Base-by-base conservation (phyloP, 2,888 invertebrate species). In the Eurytoma californica region DNA sequence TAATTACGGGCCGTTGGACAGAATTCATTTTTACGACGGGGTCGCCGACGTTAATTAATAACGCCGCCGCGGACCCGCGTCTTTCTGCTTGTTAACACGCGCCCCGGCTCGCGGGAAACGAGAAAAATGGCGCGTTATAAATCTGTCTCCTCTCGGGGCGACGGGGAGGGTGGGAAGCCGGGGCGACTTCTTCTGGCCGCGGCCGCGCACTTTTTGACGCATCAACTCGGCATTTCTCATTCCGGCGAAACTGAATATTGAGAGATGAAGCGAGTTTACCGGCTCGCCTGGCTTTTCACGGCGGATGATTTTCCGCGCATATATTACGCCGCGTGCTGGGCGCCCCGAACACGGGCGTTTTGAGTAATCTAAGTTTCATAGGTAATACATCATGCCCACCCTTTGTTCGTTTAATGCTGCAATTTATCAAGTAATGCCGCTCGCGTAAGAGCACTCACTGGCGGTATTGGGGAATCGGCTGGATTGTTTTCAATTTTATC, bases 41-140 rank as follows among this genome's bases (percentile, higher is more conserved):
- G 30, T 14, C 57, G 70, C 9, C 77, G 58, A 78, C 74, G 65
- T 77, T 81, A 81, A 82, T 82, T 82, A 80, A 79, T 80, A 82
- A 80, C 68, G 61, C 57, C 49, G 20, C 49, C 53, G 60, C 57
- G 66, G 55, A 68, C 70, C 76, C 13, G 14, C 76, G 57, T 69
- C 77, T 60, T 58, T 70, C 61, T 70, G 70, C 79, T 82, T 77
- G 77, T 81, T 79, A 82, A 82, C 79, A 79, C 70, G 74, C 78
- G 47, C 53, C 30, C 55, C 24, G 51, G 55, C 24, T 55, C 51
- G 28, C 30, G 39, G 20, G 63, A 30, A 60, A 28, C 74, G 75
- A 72, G 74, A 82, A 77, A 82, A 82, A 81, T 81, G 65, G 77
- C 66, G 49, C 60, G 77, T 77, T 81, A 77, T 81, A 82, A 81